These are phyloP conservation scores for Calypte anna DNA, from an alignment of 2,113 vertebrate species.

Conservation along the genomic window DNA sequence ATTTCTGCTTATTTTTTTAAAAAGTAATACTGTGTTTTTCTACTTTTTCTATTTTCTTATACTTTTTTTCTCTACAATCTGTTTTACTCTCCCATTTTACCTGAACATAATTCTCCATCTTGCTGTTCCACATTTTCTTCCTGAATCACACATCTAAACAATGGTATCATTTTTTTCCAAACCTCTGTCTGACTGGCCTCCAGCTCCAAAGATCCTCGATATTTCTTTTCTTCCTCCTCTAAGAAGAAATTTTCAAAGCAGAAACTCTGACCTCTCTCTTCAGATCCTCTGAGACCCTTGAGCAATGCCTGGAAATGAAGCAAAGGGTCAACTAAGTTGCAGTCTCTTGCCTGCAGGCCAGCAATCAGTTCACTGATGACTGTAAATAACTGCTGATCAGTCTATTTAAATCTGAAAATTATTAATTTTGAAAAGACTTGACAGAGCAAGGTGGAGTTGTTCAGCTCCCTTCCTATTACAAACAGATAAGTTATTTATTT, in stretches of 20 bases:
- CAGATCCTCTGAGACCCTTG: neutral
- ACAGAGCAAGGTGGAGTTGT: neutral
- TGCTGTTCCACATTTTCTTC: neutral
- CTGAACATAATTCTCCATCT: neutral
- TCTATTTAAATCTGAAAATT: neutral
- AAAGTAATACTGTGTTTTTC: neutral
- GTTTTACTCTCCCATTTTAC: neutral
- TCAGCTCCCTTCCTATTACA: neutral
- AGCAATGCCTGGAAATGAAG: neutral
- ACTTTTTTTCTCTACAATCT: neutral
- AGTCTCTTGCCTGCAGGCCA: neutral
- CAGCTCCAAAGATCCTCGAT: neutral
- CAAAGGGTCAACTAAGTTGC: neutral
- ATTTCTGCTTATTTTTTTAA: neutral
- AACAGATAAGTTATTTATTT: neutral
- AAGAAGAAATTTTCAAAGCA: neutral
- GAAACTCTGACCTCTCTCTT: neutral
- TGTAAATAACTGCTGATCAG: neutral
- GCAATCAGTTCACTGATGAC: neutral
- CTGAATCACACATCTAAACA: neutral
- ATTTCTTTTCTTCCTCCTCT: neutral
- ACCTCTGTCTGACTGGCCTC: neutral
- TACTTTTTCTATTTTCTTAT: neutral
- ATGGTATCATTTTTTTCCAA: neutral
- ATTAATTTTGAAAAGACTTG: neutral